Percentiles rank a stretch among this genome's conserved stretches.
phyloP scores from a whole-genome alignment of 2,888 invertebrate genomes.

The Drosophila suboccidentalis region DNA sequence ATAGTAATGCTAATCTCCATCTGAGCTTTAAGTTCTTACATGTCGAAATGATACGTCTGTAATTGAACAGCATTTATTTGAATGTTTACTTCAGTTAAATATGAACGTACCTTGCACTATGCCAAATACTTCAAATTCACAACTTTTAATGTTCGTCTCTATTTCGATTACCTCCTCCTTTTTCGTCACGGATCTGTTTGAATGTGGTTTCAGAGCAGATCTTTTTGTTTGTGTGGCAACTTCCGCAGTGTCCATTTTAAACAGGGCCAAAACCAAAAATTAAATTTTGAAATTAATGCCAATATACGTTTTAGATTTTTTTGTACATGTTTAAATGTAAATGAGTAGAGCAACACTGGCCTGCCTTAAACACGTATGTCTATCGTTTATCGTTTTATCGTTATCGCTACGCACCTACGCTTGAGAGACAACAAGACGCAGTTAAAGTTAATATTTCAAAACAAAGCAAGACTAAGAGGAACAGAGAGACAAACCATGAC shows the following conservation, averaged over 20 bases:
- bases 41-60: conserved; percentile 76
- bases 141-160: conserved; percentile 37
- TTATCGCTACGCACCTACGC: conserved; percentile 33
- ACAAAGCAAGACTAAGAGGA: conserved; percentile 30
- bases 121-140: conserved; percentile 84
- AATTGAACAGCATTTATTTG: conserved; percentile 6
- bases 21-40: conserved; percentile 46
- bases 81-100: neutral
- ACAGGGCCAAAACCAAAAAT: conserved; percentile 5
- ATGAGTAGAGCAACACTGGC: conserved; percentile 40
- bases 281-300: conserved; percentile 26
- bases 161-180: neutral
- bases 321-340: neutral
- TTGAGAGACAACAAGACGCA: conserved; percentile 37
- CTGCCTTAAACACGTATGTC: neutral
- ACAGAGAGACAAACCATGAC: conserved; percentile 21
- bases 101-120: conserved; percentile 81
- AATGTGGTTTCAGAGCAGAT: neutral
- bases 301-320: conserved; percentile 1
- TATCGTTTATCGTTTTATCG: conserved; percentile 44
- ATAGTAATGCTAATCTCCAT: neutral
- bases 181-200: neutral
- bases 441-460: conserved; percentile 48
- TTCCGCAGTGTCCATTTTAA: conserved; percentile 13
- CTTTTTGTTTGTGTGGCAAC: conserved; percentile 33